Conservation (phyloP, 2,797 vertebrate species). For the Acipenser ruthenus region DNA sequence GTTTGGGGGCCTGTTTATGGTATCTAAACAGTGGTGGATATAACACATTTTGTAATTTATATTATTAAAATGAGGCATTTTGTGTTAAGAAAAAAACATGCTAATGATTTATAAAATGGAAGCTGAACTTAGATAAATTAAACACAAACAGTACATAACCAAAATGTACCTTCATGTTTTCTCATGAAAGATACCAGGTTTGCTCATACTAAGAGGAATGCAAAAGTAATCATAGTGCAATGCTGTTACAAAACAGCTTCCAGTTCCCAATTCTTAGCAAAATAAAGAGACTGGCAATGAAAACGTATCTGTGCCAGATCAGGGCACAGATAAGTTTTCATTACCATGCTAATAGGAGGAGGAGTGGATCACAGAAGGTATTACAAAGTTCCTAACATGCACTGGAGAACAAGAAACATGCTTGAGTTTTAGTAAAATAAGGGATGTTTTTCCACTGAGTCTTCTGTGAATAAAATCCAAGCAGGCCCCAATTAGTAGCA, state of each 20-base stretch:
- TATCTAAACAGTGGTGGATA: too few species aligned
- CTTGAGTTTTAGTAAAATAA: neutral
- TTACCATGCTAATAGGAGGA: too few species aligned
- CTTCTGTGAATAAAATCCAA: neutral
- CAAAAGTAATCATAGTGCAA: neutral
- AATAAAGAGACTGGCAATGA: neutral
- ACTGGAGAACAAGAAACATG: neutral
- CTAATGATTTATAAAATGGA: too few species aligned
- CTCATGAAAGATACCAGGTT: too few species aligned
- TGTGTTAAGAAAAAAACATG: too few species aligned
- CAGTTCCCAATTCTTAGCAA: neutral
- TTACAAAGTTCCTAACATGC: neutral
- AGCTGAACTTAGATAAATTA: too few species aligned
- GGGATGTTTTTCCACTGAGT: neutral
- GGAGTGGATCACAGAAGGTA: neutral
- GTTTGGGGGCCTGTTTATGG: too few species aligned
- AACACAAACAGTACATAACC: too few species aligned
- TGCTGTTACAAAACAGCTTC: neutral
- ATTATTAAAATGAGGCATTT: too few species aligned
- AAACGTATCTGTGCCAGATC: neutral
- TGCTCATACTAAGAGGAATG: neutral
- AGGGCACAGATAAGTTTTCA: neutral
- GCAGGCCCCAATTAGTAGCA: constrained; percentile 1
- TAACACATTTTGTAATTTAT: too few species aligned
- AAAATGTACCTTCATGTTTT: too few species aligned